Conservation (phyloP, 2,113 vertebrate species). For the Megaptera novaeangliae region DNA sequence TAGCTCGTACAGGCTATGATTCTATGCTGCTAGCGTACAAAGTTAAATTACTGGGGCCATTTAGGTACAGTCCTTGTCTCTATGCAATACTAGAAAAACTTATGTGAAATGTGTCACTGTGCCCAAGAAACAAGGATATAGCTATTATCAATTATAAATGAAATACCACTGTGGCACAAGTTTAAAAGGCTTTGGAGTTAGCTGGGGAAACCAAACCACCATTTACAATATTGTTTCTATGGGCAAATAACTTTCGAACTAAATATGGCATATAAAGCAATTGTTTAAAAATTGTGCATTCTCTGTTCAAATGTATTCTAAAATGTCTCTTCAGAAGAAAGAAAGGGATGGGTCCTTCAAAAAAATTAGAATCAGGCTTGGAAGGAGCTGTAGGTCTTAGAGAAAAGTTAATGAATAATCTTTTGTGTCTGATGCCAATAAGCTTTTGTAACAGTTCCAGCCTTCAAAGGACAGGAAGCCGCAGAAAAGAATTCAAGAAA, state of each 20-base stretch:
- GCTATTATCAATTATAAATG: slow-evolving; percentile 2
- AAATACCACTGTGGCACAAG: slow-evolving; percentile 7
- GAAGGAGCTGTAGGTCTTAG: slow-evolving; percentile 38
- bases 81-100: slow-evolving; percentile 17
- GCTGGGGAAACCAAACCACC: background rate
- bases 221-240: slow-evolving; percentile 47
- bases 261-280: slow-evolving; percentile 38
- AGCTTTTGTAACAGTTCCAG: slow-evolving; percentile 58
- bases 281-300: slow-evolving; percentile 28
- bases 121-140: background rate
- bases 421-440: slow-evolving; percentile 65
- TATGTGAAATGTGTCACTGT: background rate
- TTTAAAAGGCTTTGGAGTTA: slow-evolving; percentile 37
- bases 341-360: slow-evolving; percentile 37
- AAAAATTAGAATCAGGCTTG: slow-evolving; percentile 54
- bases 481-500: slow-evolving; percentile 53
- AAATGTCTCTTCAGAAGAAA: slow-evolving; percentile 46
- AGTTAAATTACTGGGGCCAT: background rate
- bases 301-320: slow-evolving; percentile 44
- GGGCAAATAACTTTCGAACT: slow-evolving; percentile 54
- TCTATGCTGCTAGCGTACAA: background rate
- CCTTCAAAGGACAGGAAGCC: slow-evolving; percentile 61
- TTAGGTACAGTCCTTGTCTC: background rate
- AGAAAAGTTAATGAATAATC: slow-evolving; percentile 71
- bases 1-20: background rate